Evolutionary conservation across 1,140 invertebrate genomes (phyloP).

Genomic region (Homalodisca vitripennis): DNA sequence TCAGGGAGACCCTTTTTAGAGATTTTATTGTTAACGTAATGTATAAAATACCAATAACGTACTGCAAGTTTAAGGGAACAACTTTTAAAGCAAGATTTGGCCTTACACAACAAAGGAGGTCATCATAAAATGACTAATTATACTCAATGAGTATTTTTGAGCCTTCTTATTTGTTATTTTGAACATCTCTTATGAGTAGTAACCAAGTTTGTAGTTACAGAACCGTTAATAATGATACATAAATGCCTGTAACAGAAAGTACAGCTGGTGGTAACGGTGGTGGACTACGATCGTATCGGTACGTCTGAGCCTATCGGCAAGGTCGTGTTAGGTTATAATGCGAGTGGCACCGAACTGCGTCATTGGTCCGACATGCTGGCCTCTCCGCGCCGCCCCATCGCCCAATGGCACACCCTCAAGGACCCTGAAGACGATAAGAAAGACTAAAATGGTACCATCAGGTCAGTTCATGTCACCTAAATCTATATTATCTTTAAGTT

Average conservation of each 20-base stretch:
- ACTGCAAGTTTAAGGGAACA: no score
- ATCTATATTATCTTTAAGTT: background rate
- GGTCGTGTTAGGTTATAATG: slow-evolving; percentile 95
- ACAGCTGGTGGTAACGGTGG: slow-evolving; percentile 95
- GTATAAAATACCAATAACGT: no score
- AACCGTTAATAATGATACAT: no score
- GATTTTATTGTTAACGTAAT: no score
- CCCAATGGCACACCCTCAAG: slow-evolving; percentile 99
- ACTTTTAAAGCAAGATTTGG: no score
- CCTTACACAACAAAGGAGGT: no score
- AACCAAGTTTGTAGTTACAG: no score
- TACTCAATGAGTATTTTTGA: no score
- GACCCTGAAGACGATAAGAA: slow-evolving; percentile 95
- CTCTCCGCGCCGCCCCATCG: slow-evolving; percentile 95
- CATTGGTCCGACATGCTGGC: slow-evolving; percentile 99
- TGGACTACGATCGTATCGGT: slow-evolving; percentile 99
- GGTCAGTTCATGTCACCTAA: background rate
- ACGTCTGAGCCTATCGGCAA: slow-evolving; percentile 99
- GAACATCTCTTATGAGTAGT: no score
- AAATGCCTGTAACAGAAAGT: slow-evolving; percentile 94
- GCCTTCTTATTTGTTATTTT: no score
- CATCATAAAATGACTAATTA: no score
- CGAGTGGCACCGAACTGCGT: slow-evolving; percentile 94
- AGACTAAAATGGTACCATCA: slow-evolving; percentile 57
- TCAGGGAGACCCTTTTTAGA: no score